Base-by-base conservation (phyloP, 1,140 invertebrate species). In the Pogonomyrmex barbatus region DNA sequence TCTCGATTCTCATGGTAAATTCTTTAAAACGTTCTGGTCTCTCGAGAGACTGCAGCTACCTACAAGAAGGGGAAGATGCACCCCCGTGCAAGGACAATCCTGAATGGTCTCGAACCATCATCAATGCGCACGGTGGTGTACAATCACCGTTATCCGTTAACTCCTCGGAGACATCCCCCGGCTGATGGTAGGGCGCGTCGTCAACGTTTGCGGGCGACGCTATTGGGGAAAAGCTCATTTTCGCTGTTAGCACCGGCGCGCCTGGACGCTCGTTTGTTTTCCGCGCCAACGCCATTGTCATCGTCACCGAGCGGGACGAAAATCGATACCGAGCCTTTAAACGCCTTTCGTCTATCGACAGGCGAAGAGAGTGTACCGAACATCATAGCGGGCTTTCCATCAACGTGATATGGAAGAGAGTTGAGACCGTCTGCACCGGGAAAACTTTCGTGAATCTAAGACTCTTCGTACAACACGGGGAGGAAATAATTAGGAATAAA, bases 181-280 rank as follows among this genome's bases (percentile, higher is more conserved):
- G 58, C 39, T 47, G 77, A 71, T 24, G 54, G 67, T 60, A 54
- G 52, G 56, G 45, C 58, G 24, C 39, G 39, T 33, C 14, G 79
- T 60, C 79, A 60, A 60, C 50, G 85, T 78, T 82, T 30, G 52
- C 36, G 42, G 47, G 68, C 33, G 36, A 68, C 42, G 77, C 33
- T 68, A 50, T 54, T 79, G 68, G 89, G 58, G 71, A 89, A 90
- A 89, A 92, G 91, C 91, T 93, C 92, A 93, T 93, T 93, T 93
- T 92, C 91, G 87, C 90, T 83, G 89, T 91, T 88, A 89, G 87
- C 56, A 50, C 50, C 56, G 52, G 76, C 70, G 67, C 89, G 87
- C n/a, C 62, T 76, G 52, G 86, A 71, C 60, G 87, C 88, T 92
- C 92, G 90, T 93, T 93, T 91, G 91, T 93, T 93, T 92, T 87